Conservation (phyloP, 2,113 vertebrate species). For the Myodes glareolus region DNA sequence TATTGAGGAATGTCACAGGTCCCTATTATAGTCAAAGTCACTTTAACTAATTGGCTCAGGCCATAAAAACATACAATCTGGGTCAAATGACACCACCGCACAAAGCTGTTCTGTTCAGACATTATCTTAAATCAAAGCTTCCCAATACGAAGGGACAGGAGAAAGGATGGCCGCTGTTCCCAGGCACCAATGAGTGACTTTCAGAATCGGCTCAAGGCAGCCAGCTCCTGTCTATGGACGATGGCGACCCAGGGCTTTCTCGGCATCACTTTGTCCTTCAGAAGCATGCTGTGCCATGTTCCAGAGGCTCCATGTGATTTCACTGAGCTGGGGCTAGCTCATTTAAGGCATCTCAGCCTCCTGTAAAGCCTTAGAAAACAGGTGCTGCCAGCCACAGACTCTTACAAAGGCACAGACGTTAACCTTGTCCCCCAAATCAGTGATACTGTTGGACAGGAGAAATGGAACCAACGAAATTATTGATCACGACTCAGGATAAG, state of each 20-base stretch:
- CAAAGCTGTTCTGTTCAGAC: slow-evolving; percentile 57
- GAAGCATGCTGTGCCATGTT: neutral
- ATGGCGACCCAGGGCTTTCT: neutral
- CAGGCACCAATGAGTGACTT: neutral
- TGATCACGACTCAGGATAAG: neutral
- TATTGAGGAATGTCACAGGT: slow-evolving; percentile 66
- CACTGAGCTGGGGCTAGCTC: neutral
- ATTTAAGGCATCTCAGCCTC: slow-evolving; percentile 16
- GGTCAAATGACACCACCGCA: slow-evolving; percentile 45
- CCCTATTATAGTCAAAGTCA: slow-evolving; percentile 75
- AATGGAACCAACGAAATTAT: neutral
- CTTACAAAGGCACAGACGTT: neutral
- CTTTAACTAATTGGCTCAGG: slow-evolving; percentile 75
- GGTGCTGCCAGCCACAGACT: neutral
- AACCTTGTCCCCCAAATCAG: neutral
- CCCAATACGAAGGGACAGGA: slow-evolving; percentile 27
- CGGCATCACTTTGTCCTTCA: neutral
- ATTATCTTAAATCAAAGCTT: slow-evolving; percentile 76
- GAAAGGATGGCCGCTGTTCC: neutral
- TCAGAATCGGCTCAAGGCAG: slow-evolving; percentile 20
- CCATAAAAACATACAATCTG: slow-evolving; percentile 74
- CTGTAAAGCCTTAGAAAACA: neutral
- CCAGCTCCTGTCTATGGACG: neutral
- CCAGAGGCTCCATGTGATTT: neutral
- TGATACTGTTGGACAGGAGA: neutral